A percentile compares a stretch with the other conserved stretches of the same genome.
phyloP scores from a whole-genome alignment of 2,113 vertebrate genomes.

The Sakesphorus luctuosus region DNA sequence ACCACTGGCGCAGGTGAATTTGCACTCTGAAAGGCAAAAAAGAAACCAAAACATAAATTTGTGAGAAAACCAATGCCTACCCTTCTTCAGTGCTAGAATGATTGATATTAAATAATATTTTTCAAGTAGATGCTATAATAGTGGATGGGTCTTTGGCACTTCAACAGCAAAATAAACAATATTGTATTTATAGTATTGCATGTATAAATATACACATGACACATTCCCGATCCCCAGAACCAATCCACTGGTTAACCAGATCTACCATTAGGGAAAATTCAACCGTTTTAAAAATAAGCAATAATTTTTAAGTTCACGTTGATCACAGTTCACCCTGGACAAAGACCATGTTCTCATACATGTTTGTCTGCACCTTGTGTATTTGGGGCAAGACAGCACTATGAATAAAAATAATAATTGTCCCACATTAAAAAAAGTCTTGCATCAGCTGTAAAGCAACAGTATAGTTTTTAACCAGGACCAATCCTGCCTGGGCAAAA shows the following conservation, averaged over 20 bases:
- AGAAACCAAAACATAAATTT: constrained; percentile 13
- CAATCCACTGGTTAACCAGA: neutral
- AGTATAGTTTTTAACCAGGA: neutral
- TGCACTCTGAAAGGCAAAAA: constrained; percentile 87
- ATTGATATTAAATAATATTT: neutral
- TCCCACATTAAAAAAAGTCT: neutral
- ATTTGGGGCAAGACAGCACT: neutral
- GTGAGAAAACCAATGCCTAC: neutral
- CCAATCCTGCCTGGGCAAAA: constrained; percentile 29
- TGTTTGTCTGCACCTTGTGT: neutral
- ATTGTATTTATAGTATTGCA: neutral
- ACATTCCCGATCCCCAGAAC: neutral
- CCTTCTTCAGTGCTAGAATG: neutral
- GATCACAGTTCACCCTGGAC: neutral
- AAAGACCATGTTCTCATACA: neutral
- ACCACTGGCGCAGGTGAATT: constrained; percentile 96
- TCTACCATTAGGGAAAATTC: neutral
- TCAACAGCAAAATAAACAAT: neutral
- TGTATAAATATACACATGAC: fast-evolving
- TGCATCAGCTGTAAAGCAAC: neutral
- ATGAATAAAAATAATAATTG: neutral
- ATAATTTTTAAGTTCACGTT: neutral
- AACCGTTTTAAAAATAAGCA: neutral
- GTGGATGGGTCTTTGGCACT: neutral
- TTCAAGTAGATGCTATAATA: neutral